phyloP scores from a whole-genome alignment of 2,113 vertebrate species.

The Sylvilagus bachmani region DNA sequence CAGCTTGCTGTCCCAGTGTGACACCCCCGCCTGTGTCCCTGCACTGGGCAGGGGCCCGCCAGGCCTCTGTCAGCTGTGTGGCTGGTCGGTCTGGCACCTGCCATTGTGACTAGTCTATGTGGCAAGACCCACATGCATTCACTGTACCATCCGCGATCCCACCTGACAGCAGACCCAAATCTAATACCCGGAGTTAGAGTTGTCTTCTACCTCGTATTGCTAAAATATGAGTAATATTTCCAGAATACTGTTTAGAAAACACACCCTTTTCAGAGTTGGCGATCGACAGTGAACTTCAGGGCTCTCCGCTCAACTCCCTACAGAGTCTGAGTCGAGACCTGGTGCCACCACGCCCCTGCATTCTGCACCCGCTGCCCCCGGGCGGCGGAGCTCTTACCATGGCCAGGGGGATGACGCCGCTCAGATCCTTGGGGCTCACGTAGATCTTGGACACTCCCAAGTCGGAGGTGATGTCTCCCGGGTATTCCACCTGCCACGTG shows the following conservation, averaged over 20 bases:
- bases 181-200: not conserved
- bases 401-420: slow-evolving; percentile 93
- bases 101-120: not conserved
- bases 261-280: not conserved
- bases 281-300: rapidly evolving
- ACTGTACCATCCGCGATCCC: not conserved
- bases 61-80: too few species aligned
- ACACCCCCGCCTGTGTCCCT: too few species aligned
- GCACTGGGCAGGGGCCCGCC: too few species aligned
- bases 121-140: rapidly evolving
- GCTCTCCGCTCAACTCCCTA: too few species aligned
- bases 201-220: too few species aligned
- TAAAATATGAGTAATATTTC: not conserved
- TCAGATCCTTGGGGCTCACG: slow-evolving; percentile 93
- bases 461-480: slow-evolving; percentile 85
- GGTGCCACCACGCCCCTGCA: not conserved
- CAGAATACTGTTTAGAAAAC: not conserved
- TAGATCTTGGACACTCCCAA: slow-evolving; percentile 95
- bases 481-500: slow-evolving; percentile 95
- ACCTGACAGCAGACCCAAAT: not conserved
- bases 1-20: too few species aligned
- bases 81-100: too few species aligned
- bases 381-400: slow-evolving; percentile 90
- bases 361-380: rapidly evolving
- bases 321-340: too few species aligned